Evolutionary conservation across 2,797 vertebrate species (phyloP).

Genomic region (Sus cebifrons): DNA sequence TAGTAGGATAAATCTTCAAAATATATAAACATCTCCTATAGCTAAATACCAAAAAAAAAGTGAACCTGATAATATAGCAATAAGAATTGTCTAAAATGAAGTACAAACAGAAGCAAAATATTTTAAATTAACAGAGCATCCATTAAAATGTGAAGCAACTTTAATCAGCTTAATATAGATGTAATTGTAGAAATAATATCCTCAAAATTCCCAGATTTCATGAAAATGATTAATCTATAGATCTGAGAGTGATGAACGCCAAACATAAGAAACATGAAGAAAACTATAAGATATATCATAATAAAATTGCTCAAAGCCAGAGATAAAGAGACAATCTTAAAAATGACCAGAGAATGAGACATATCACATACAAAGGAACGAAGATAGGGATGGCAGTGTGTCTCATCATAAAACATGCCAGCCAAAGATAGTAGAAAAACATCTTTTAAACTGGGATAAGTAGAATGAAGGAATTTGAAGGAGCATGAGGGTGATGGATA

Average conservation of each 20-base stretch:
- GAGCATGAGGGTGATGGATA: not conserved
- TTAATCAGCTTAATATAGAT: not conserved
- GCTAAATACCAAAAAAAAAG: too few species aligned
- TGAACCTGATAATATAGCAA: not conserved
- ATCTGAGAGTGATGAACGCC: not conserved
- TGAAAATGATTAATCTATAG: not conserved
- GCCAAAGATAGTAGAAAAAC: not conserved
- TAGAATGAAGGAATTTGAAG: not conserved
- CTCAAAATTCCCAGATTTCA: not conserved
- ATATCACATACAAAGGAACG: not conserved
- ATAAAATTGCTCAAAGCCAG: not conserved
- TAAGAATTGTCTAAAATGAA: not conserved
- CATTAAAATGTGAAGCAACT: not conserved
- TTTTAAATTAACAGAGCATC: not conserved
- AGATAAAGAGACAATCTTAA: not conserved
- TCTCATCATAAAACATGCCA: not conserved
- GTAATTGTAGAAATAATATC: not conserved
- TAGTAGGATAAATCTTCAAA: too few species aligned
- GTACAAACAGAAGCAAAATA: not conserved
- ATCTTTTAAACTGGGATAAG: not conserved
- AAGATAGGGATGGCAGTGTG: not conserved
- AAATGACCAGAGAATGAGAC: not conserved
- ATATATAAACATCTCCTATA: too few species aligned
- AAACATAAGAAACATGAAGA: not conserved
- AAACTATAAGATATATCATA: not conserved